phyloP scores from a whole-genome alignment of 2,113 vertebrate species.

The Pachypanchax playfairii region DNA sequence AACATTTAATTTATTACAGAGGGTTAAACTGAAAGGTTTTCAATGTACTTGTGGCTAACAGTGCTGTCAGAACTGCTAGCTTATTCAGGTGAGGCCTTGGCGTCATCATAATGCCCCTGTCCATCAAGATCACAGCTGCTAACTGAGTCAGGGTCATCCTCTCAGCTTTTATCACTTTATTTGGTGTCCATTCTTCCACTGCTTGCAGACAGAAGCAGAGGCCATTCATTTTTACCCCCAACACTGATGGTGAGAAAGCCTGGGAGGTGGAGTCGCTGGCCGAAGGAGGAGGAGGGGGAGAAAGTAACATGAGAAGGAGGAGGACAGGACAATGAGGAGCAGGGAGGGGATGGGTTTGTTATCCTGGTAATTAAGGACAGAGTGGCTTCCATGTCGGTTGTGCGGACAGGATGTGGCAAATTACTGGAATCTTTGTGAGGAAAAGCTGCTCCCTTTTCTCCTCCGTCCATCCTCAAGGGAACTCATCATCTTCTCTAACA shows the following conservation, averaged over 20 bases:
- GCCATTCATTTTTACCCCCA: slow-evolving; percentile 64
- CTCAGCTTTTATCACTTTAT: slow-evolving; percentile 71
- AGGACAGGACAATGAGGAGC: slow-evolving; percentile 53
- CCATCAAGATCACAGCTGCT: slow-evolving; percentile 71
- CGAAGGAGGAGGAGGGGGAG: slow-evolving; percentile 24
- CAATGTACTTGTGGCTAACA: slow-evolving; percentile 44
- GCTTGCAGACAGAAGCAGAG: slow-evolving; percentile 57
- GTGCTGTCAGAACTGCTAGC: slow-evolving; percentile 68
- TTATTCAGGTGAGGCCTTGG: slow-evolving; percentile 69
- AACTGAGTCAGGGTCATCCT: slow-evolving; percentile 65
- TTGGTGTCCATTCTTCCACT: slow-evolving; percentile 67
- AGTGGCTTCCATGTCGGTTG: slow-evolving; percentile 83
- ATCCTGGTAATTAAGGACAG: slow-evolving; percentile 89
- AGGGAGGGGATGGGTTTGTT: slow-evolving; percentile 82
- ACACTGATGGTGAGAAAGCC: slow-evolving; percentile 60
- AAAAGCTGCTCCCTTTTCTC: slow-evolving; percentile 86
- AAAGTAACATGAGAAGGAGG: slow-evolving; percentile 47
- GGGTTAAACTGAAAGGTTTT: slow-evolving; percentile 22
- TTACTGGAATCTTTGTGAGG: slow-evolving; percentile 86
- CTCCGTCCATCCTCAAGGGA: slow-evolving; percentile 87
- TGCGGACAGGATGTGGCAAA: slow-evolving; percentile 87
- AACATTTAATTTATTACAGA: no score
- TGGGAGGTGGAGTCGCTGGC: slow-evolving; percentile 30
- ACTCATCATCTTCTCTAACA: slow-evolving; percentile 93
- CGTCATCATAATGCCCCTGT: slow-evolving; percentile 69